Evolutionary conservation across 2,113 vertebrate species (phyloP).

Genomic region (Gobio gobio): DNA sequence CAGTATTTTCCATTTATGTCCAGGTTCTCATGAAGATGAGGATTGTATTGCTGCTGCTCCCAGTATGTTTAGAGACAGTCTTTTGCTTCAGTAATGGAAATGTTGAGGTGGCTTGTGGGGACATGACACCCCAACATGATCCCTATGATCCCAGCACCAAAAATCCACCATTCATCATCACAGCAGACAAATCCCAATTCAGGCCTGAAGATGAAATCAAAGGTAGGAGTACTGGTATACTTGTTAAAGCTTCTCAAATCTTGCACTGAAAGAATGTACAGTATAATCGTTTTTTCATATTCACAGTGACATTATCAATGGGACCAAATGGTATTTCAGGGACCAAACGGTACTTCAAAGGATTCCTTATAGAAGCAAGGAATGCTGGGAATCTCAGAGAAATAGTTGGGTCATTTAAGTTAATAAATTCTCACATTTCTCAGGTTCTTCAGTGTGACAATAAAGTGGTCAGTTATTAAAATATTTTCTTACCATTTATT

Average conservation of each 20-base stretch:
- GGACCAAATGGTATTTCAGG: conserved; percentile 50
- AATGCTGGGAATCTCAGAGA: conserved; percentile 66
- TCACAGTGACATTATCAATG: conserved; percentile 79
- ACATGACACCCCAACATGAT: conserved; percentile 80
- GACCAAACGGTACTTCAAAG: conserved; percentile 69
- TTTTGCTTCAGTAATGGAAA: conserved; percentile 75
- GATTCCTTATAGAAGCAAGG: conserved; percentile 85
- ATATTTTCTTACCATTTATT: background rate
- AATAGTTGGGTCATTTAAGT: conserved; percentile 77
- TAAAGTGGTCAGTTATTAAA: conserved; percentile 70
- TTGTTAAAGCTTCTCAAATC: background rate
- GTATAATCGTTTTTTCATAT: background rate
- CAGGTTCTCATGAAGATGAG: conserved; percentile 68
- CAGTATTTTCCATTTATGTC: conserved; percentile 38
- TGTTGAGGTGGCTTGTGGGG: conserved; percentile 74
- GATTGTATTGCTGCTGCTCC: conserved; percentile 46
- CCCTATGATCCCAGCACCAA: conserved; percentile 54
- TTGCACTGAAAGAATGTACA: background rate
- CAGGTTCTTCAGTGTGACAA: conserved; percentile 80
- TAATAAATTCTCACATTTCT: conserved; percentile 69
- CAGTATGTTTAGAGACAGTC: conserved; percentile 51
- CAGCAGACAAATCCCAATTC: conserved; percentile 75
- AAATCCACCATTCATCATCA: conserved; percentile 72
- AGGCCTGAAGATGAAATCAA: conserved; percentile 76
- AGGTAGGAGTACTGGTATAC: conserved; percentile 72